Evolutionary conservation across 2,888 invertebrate species (phyloP), one percentile per base, ranked within the genome.

Genomic region (Marronus borbonicus): DNA sequence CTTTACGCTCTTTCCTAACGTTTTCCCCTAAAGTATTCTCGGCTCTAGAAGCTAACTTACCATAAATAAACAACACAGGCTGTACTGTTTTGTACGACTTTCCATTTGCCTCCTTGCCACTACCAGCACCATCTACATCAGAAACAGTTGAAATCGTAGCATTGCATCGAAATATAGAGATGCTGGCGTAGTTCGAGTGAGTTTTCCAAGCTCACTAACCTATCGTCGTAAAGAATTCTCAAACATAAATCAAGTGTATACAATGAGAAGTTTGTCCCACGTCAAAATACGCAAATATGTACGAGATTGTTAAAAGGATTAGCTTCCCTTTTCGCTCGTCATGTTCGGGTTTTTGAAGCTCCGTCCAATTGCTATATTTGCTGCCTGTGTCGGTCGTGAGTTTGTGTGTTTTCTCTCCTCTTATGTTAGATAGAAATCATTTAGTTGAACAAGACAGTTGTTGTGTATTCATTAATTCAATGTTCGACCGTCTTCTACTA

Each of bases 221-320:
- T 14, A 31, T 5, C 52, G n/a, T 12, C 81, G 79, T 79, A 80
- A 79, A 84, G 82, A 80, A 82, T 80, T 82, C 81, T 80, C 78
- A 77, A 69, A 75, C 80, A 80, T 83, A 83, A 83, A 84, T 84
- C 83, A 83, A 82, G 80, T 80, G 82, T 80, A 81, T 81, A 83
- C 83, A 84, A 83, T 82, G 83, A 80, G 82, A 83, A 72, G 70
- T 58, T 72, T 81, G 81, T 78, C 72, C 69, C 75, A 78, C 72
- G 72, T 75, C 76, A 17, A 28, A 2, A 12, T 12, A 10, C 17
- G 24, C 12, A 69, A n/a, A 31, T 68, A 20, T 69, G 31, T 36
- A 28, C 36, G 69, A 49, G 50, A 52, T 14, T 55, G 28, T 70
- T 55, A 70, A 70, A n/a, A 24, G 52, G 28, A 69, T 69, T 50